phyloP scores from a whole-genome alignment of 2,888 invertebrate genomes.

The Sipunculus nudus region DNA sequence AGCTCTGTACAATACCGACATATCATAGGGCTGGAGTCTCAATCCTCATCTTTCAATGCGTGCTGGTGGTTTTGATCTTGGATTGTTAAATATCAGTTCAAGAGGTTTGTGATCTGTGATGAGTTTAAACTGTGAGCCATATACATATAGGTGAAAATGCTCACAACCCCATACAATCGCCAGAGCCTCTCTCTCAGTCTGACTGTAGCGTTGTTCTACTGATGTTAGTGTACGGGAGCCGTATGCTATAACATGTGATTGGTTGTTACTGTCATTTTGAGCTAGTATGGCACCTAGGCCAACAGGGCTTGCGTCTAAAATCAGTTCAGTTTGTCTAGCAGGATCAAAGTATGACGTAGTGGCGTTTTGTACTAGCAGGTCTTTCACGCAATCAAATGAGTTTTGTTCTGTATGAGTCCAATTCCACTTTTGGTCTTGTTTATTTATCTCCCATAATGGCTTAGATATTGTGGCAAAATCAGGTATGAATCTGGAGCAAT shows the following conservation, averaged over 20 bases:
- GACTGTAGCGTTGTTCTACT: conserved; percentile 5
- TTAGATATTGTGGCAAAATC: conserved; percentile 34
- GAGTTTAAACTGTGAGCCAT: conserved; percentile 4
- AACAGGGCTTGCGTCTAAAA: conserved; percentile 40
- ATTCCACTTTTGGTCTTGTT: conserved; percentile 30
- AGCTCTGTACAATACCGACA: conserved; percentile 26
- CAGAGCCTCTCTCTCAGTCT: conserved; percentile 12
- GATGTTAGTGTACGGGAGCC: neutral
- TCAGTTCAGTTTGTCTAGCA: conserved; percentile 23
- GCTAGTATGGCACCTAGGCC: conserved; percentile 40
- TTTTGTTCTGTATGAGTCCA: conserved; percentile 32
- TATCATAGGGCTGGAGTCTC: conserved; percentile 33
- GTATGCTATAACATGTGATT: neutral
- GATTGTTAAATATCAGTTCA: conserved; percentile 10
- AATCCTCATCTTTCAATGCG: conserved; percentile 42
- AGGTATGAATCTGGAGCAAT: conserved; percentile 41
- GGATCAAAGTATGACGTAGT: conserved; percentile 37
- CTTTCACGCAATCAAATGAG: conserved; percentile 33
- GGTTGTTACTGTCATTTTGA: conserved; percentile 32
- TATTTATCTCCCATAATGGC: conserved; percentile 39
- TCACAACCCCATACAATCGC: conserved; percentile 8
- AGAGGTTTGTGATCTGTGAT: conserved; percentile 15
- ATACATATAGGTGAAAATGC: conserved; percentile 6
- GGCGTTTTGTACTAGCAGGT: neutral
- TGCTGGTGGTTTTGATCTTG: conserved; percentile 29